Base-by-base conservation (phyloP, 92 coral and sea anemone species). In the Virgularia gustaviana region DNA sequence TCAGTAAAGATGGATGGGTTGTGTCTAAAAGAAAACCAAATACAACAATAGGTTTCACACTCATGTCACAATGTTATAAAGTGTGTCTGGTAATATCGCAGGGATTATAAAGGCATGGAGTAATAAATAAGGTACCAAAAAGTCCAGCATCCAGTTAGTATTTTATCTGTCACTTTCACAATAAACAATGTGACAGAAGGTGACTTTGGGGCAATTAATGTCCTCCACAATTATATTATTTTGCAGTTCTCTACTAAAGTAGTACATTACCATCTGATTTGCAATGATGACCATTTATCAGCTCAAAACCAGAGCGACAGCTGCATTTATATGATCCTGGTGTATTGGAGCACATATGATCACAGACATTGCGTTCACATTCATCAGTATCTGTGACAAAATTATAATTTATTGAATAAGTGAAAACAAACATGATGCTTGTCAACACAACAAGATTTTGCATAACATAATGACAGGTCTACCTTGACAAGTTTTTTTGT, bases 241-340 rank as follows among this genome's bases (percentile, higher is more conserved):
- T n/a, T n/a, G n/a, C n/a, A n/a, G n/a, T n/a, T n/a, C n/a, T n/a
- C n/a, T n/a, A n/a, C n/a, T n/a, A n/a, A n/a, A n/a, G n/a, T n/a
- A n/a, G n/a, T n/a, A n/a, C n/a, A n/a, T 15, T 68, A 91, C 97
- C 96, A 59, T 35, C 35, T 28, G 94, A 87, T 57, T 77, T 85
- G 39, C 97, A 91, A 15, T 85, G 84, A 19, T 73, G 75, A 43
- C 89, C 83, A 9, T 80, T 57, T 30, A 81, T 79, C 36, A 86
- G 79, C n/a, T 84, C 60, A 58, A 85, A 89, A 29, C 87, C 90
- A 2, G 65, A 78, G n/a, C 75, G 64, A 59, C 97, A 91, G 6
- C 53, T 65, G 60, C 97, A 91, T 57, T 82, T 81, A 74, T 83
- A 89, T 0, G 97, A 86, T 2, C 97, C 97, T 10, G 54, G 44